Conservation (phyloP, 2,113 vertebrate species). For the Nyctereutes procyonoides region DNA sequence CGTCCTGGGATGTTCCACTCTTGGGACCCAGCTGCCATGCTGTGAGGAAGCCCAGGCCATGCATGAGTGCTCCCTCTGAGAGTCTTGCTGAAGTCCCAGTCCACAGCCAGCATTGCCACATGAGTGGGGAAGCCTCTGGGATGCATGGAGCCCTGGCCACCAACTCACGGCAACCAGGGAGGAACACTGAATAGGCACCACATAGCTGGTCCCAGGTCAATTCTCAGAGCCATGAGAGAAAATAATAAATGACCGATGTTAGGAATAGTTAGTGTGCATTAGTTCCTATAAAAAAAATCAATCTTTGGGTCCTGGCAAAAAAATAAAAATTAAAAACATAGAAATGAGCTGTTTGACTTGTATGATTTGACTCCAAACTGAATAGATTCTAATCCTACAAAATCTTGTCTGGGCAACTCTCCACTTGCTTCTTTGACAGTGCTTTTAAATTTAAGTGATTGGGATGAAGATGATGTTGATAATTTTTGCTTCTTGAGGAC, state of each 20-base stretch:
- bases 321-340: not conserved
- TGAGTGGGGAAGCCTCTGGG: no score
- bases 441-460: not conserved
- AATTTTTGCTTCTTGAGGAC: not conserved
- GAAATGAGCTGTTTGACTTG: not conserved
- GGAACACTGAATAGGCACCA: not conserved
- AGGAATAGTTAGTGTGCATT: not conserved
- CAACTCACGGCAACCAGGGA: not conserved
- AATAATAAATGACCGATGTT: not conserved
- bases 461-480: not conserved
- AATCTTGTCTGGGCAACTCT: not conserved
- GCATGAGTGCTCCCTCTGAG: not conserved
- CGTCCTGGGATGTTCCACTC: not conserved
- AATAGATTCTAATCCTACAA: not conserved
- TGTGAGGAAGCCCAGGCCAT: not conserved
- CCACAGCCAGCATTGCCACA: not conserved
- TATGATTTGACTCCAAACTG: not conserved
- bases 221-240: not conserved
- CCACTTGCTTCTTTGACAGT: not conserved
- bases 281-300: slow-evolving; percentile 26
- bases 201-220: not conserved
- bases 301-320: not conserved
- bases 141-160: not conserved
- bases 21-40: no score
- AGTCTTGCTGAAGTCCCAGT: not conserved